A percentile compares a stretch with the other conserved stretches of the same genome.
Conservation (phyloP, 2,888 invertebrate species). For the Phalera bucephala region DNA sequence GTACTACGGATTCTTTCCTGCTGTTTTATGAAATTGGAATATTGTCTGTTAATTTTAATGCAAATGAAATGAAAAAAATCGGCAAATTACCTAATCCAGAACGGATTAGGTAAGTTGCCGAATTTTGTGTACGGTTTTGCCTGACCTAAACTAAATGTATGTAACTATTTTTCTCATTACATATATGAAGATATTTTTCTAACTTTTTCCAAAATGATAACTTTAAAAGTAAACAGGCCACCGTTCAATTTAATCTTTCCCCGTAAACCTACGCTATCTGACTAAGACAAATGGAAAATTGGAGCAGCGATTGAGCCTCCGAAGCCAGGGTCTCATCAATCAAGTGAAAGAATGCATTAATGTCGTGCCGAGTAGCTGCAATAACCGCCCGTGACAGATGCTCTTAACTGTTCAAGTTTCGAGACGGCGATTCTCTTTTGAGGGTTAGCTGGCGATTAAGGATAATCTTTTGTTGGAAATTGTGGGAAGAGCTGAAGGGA, state of each 20-base stretch:
- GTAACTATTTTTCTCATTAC: too few relatives aligned
- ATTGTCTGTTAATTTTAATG: too few relatives aligned
- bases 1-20: too few relatives aligned
- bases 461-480: constrained; percentile 9
- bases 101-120: too few relatives aligned
- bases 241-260: neutral
- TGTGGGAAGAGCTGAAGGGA: neutral
- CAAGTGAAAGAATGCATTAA: constrained; percentile 51
- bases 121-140: too few relatives aligned
- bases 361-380: constrained; percentile 30
- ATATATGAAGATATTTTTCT: too few relatives aligned
- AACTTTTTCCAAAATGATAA: neutral
- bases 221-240: constrained; percentile 9
- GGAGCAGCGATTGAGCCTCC: constrained; percentile 25
- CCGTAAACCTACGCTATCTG: constrained; percentile 19
- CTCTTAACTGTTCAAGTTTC: constrained; percentile 53
- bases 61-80: too few relatives aligned
- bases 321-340: constrained; percentile 37
- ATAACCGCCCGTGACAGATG: constrained; percentile 46
- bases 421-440: constrained; percentile 45
- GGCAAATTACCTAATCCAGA: too few relatives aligned
- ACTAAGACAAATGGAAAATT: constrained; percentile 46
- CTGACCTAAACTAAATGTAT: too few relatives aligned
- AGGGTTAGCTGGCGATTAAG: constrained; percentile 35
- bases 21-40: too few relatives aligned